Conservation (phyloP, 2,797 vertebrate species). For the Anas georgica region DNA sequence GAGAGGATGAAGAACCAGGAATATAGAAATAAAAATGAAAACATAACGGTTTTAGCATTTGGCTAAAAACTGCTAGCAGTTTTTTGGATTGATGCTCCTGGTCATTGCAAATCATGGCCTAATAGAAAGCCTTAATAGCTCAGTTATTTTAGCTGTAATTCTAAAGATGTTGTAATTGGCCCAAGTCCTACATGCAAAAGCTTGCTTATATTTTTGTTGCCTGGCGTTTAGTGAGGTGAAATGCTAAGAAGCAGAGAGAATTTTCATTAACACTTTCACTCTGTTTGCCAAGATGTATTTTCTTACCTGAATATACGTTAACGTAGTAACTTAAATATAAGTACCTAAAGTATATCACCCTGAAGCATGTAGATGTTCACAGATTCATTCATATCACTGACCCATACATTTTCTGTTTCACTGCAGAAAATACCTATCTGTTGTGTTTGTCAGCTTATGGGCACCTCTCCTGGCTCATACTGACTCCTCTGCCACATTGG, state of each 20-base stretch:
- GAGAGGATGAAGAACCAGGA: neutral
- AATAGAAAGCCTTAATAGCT: neutral
- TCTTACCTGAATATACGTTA: neutral
- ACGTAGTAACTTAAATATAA: neutral
- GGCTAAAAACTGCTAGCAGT: neutral
- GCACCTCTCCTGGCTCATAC: neutral
- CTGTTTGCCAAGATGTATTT: neutral
- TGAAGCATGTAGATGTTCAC: fast-evolving
- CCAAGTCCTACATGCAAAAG: neutral
- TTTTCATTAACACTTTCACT: neutral
- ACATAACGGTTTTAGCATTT: neutral
- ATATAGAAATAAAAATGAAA: neutral
- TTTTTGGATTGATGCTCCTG: neutral
- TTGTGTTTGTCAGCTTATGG: neutral
- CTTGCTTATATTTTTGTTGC: neutral
- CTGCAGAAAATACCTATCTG: neutral
- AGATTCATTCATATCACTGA: neutral
- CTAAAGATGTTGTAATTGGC: neutral
- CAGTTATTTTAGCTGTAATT: neutral
- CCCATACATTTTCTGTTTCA: neutral
- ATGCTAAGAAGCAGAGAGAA: neutral
- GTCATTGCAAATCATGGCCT: neutral
- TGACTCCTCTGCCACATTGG: neutral
- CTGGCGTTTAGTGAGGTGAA: neutral
- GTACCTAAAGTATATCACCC: neutral